Evolutionary conservation across 2,888 invertebrate species (phyloP).

Genomic region (Epicampocera succincta): DNA sequence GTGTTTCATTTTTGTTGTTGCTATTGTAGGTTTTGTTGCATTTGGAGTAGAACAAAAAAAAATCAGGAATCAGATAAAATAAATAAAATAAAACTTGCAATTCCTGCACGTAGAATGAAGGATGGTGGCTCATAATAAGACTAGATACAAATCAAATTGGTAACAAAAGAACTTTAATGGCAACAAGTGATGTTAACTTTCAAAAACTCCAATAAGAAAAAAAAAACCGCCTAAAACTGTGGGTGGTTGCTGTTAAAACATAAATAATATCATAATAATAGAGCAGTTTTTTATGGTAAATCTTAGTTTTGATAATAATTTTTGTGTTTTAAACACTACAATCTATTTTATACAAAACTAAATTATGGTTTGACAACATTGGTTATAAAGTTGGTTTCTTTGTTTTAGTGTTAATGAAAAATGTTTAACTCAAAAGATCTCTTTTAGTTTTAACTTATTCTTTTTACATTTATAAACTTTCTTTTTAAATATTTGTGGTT

Average conservation of each 20-base stretch:
- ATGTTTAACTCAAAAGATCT: too few relatives aligned
- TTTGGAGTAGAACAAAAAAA: background rate
- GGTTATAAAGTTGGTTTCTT: too few relatives aligned
- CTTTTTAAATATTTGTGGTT: background rate
- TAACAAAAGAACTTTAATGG: conserved; percentile 37
- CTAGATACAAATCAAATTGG: conserved; percentile 58
- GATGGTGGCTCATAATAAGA: conserved; percentile 44
- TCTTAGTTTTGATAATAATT: too few relatives aligned
- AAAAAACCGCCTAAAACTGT: background rate
- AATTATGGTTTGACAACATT: too few relatives aligned
- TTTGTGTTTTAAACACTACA: too few relatives aligned
- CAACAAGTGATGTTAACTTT: conserved; percentile 34
- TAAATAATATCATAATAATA: too few relatives aligned
- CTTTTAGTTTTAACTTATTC: background rate
- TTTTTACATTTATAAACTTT: conserved; percentile 3
- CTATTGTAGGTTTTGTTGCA: conserved; percentile 16
- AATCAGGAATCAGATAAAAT: conserved; percentile 42
- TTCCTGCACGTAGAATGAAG: conserved; percentile 46
- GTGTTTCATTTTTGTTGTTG: conserved; percentile 30
- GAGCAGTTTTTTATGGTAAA: too few relatives aligned
- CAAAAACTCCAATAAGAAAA: background rate
- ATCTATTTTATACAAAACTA: too few relatives aligned
- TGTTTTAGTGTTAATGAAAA: too few relatives aligned
- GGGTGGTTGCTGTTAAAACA: conserved; percentile 4
- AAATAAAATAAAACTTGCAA: conserved; percentile 42